Base-by-base conservation (phyloP, 2,113 vertebrate species). In the Eudyptes chrysolophus region DNA sequence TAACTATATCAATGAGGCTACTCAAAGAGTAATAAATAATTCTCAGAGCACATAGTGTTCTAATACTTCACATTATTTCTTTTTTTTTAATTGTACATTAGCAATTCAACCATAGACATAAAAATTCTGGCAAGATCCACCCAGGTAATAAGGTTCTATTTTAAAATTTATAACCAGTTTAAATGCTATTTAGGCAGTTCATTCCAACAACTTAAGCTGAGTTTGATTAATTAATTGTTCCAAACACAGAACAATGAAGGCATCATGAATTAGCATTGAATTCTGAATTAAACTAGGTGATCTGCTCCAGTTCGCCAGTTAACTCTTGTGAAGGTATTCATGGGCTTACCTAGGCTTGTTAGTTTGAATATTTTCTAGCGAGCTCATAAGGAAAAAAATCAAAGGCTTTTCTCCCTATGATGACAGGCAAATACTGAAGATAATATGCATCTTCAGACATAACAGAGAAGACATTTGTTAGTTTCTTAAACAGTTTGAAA, bases 191-290 rank as follows among this genome's bases (percentile, higher is more conserved):
- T 89, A 80, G 13, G 46, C 51, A 42, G 29, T 66, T 92, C 21
- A 49, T 91, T 95, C 38, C 17, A 61, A 58, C 15, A 80, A 30
- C 34, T 74, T 90, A 90, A 74, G 10, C 40, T 91, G 61, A 48
- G 22, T 84, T 96, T 94, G 84, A 96, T 91, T 95, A 92, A 96
- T 97, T 96, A 88, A 92, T 87, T 94, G 57, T 79, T 75, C 32
- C 66, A 72, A 83, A 46, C 38, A 79, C 8, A 61, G 36, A 65
- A 17, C 57, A 87, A 70, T 46, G 61, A 83, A 27, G 12, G 24
- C 46, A 77, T 84, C 58, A 16, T 82, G 42, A 94, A 84, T 90
- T 90, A 84, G 9, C 54, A 30, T 7, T 96, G 25, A 25, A 52
- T 65, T 96, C 64, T 78, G 75, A 84, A 96, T 87, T 88, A 69